Conservation (phyloP, 2,113 vertebrate genomes). For the Carassius gibelio region DNA sequence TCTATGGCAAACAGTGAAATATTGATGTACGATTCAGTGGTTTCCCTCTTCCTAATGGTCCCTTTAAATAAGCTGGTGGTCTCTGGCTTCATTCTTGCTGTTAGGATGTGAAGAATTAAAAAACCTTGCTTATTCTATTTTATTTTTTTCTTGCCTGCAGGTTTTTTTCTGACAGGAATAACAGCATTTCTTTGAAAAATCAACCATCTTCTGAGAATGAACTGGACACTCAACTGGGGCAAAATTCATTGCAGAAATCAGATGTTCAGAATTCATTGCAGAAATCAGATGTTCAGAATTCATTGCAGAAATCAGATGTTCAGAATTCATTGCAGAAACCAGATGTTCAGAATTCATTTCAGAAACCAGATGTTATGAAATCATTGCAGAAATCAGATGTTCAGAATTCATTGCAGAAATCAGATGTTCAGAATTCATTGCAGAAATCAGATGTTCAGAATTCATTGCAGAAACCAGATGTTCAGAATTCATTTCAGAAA, state of each 20-base stretch:
- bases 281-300: no score
- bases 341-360: no score
- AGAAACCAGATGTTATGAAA: no score
- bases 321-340: no score
- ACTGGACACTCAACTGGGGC: not conserved
- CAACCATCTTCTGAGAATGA: not conserved
- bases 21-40: not conserved
- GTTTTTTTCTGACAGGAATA: not conserved
- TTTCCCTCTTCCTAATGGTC: not conserved
- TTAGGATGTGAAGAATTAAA: not conserved
- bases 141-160: not conserved
- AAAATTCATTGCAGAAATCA: not conserved
- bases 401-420: no score
- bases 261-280: no score
- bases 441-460: no score
- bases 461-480: no score
- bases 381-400: no score
- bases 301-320: not conserved
- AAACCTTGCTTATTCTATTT: not conserved
- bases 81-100: not conserved
- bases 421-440: no score
- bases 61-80: not conserved
- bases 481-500: no score
- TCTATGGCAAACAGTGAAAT: not conserved
- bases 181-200: not conserved